Conservation (phyloP, 2,888 invertebrate genomes). For the Priocnemis perturbator region DNA sequence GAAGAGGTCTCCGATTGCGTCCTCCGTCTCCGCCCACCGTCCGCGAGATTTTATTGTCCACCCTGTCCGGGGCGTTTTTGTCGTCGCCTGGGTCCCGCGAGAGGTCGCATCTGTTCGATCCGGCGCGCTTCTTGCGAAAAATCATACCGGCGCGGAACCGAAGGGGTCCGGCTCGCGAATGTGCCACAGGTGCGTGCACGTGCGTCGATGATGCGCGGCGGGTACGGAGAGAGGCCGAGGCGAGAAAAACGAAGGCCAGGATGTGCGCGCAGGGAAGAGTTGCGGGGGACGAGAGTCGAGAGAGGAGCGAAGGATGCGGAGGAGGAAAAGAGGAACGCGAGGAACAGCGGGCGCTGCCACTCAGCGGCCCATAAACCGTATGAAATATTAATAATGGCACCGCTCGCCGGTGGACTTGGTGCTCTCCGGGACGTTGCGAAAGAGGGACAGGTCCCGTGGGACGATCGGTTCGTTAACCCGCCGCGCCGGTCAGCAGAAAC, state of each 20-base stretch:
- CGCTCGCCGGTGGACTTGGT: constrained; percentile 44
- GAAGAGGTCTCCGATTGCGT: constrained; percentile 16
- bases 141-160: constrained; percentile 4
- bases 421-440: constrained; percentile 43
- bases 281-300: constrained; percentile 15
- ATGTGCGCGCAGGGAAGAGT: constrained; percentile 2
- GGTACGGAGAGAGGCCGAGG: constrained; percentile 3
- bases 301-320: constrained; percentile 10
- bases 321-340: constrained; percentile 26
- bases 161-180: neutral
- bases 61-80: constrained; percentile 6
- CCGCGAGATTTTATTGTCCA: neutral
- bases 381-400: constrained; percentile 63
- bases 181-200: constrained; percentile 25
- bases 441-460: constrained; percentile 50
- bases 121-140: constrained; percentile 15
- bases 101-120: neutral
- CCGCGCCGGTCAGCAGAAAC: constrained; percentile 8
- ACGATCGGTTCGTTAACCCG: constrained; percentile 55
- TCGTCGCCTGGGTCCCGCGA: neutral
- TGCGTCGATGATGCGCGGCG: constrained; percentile 31
- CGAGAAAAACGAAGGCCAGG: constrained; percentile 10
- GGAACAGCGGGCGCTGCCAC: constrained; percentile 59
- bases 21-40: neutral
- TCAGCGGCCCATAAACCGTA: constrained; percentile 63